phyloP scores from a whole-genome alignment of 2,888 invertebrate species.

The Chydorus sphaericus region DNA sequence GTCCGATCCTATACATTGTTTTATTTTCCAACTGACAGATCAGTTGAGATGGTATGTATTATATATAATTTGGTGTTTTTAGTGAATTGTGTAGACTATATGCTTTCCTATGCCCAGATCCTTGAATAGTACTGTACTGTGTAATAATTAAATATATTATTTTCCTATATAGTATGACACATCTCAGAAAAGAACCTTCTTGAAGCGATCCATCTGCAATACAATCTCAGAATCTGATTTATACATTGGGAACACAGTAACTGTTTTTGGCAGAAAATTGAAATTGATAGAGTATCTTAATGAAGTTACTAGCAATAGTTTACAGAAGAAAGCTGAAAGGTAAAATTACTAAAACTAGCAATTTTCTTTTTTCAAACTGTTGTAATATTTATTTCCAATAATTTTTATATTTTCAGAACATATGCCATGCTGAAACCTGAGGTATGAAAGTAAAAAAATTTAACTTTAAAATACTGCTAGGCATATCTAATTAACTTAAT shows the following conservation, averaged over 20 bases:
- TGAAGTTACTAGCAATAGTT: constrained; percentile 27
- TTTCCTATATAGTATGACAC: constrained; percentile 29
- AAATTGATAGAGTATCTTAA: constrained; percentile 32
- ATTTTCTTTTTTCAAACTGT: not conserved
- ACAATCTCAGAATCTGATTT: constrained; percentile 27
- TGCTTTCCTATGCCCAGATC: no score
- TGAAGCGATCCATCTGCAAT: constrained; percentile 28
- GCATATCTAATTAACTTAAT: no score
- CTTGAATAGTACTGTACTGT: not conserved
- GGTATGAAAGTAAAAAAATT: constrained; percentile 41
- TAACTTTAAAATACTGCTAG: no score
- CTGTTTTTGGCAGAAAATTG: constrained; percentile 30
- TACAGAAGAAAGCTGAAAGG: constrained; percentile 29
- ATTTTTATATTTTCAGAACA: constrained; percentile 36
- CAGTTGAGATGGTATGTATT: constrained; percentile 56
- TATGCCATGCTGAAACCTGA: constrained; percentile 65
- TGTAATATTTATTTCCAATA: not conserved
- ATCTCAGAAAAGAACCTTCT: constrained; percentile 29
- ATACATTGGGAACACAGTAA: constrained; percentile 31
- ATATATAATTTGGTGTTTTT: no score
- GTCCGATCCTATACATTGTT: constrained; percentile 58
- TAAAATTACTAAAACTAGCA: no score
- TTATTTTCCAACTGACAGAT: constrained; percentile 59
- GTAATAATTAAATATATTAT: not conserved
- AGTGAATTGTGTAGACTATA: no score